Percentiles rank a stretch among this genome's conserved stretches.
phyloP scores from a whole-genome alignment of 1,140 invertebrate genomes.

The Ridgeia piscesae region DNA sequence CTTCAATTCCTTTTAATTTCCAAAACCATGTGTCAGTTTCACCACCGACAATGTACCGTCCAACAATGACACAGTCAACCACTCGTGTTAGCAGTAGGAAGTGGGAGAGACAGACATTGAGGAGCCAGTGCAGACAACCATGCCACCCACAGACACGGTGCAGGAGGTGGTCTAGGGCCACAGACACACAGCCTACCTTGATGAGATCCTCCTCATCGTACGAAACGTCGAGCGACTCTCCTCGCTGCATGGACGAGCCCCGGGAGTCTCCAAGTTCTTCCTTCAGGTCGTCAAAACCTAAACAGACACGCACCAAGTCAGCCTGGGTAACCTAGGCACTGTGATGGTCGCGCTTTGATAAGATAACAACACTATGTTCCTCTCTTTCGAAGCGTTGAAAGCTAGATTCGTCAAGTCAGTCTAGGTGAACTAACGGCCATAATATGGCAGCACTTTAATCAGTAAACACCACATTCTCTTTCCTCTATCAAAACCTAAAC shows the following conservation, averaged over 20 bases:
- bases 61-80: too few species aligned
- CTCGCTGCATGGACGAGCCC: constrained; percentile 60
- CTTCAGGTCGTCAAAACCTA: constrained; percentile 72
- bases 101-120: neutral
- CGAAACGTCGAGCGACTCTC: constrained; percentile 67
- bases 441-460: too few species aligned
- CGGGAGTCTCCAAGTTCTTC: constrained; percentile 72
- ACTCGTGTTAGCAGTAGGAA: neutral
- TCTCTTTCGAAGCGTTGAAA: too few species aligned
- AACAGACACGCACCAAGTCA: neutral
- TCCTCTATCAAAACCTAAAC: too few species aligned
- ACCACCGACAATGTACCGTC: too few species aligned
- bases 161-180: too few species aligned
- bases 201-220: constrained; percentile 73
- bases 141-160: neutral
- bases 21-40: too few species aligned
- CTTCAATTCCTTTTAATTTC: too few species aligned
- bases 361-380: neutral
- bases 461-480: too few species aligned
- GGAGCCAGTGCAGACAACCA: neutral
- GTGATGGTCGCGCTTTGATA: neutral
- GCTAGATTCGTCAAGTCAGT: too few species aligned
- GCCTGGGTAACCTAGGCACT: constrained; percentile 9
- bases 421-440: too few species aligned
- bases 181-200: constrained; percentile 60